Evolutionary conservation across 2,113 vertebrate genomes (phyloP), one percentile per base, ranked within the genome.

Genomic region (Scomber colias): DNA sequence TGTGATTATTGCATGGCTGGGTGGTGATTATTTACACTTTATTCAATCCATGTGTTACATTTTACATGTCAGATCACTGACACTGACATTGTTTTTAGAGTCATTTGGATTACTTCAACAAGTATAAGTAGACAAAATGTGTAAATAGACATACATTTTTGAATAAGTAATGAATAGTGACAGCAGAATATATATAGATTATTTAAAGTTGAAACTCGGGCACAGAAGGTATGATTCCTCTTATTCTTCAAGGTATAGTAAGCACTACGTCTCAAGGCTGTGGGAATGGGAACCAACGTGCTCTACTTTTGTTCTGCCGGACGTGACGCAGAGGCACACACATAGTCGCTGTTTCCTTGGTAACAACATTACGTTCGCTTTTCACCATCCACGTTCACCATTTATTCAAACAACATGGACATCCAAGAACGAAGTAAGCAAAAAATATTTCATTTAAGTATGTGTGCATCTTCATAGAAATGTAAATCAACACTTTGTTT

Each of bases 321-420:
- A 85, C 15, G 0, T 0, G 2, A 80, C 50, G 6, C 4, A 44
- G 4, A 2, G 24, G n/a, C 4, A 84, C 53, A 84, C 87, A 21
- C 2, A 44, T 14, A 19, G 63, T 75, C 67, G 35, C 63, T 30
- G 95, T 95, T 94, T 89, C 95, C 93, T 74, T 93, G 93, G 93
- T 54, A 94, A 91, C 93, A 92, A 19, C 44, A n/a, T 45, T 81
- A 46, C 40, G 11, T 31, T 24, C 11, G 6, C 5, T 46, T 7
- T 46, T 67, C 57, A 65, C 65, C 63, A 46, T 49, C 49, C 19
- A 63, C 61, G 31, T 67, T 48, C 24, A 10, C 7, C 19, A 15
- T n/a, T 19, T 4, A 19, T 70, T 67, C 14, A n/a, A 44, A 59
- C 1, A 78, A 66, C 59, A 95, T 95, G 94, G 92, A 94, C 59